Evolutionary conservation across 2,888 invertebrate species (phyloP), one percentile per base, ranked within the genome.

Genomic region (Vannuccia rotundouncinata): DNA sequence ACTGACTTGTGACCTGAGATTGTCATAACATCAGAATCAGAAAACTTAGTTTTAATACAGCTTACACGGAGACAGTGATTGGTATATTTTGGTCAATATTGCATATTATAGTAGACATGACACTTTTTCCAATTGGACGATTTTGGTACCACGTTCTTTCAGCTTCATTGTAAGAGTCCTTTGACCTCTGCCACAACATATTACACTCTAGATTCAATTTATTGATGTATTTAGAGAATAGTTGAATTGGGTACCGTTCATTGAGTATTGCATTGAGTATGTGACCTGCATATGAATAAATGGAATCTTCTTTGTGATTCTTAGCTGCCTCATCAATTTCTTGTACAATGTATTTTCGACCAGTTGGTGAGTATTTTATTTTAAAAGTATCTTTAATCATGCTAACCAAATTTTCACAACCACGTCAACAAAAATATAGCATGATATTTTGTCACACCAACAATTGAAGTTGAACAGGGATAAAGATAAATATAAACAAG

Each of bases 351-450:
- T 66, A 66, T 66, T 5, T 66, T 66, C 25, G 5, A 22, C 66
- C 10, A 13, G 66, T 66, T 66, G 66, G 25, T n/a, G 66, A 66
- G 25, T 5, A 66, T 66, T 66, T 66, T 5, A 66, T 66, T 66
- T 66, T 66, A 22, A 66, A 66, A 22, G 66, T 66, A 2, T 66
- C 17, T 66, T 5, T 66, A 2, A 27, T 66, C 66, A 66, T 66
- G 66, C 22, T 66, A 22, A 66, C 66, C 25, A 66, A 66, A 66
- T 66, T 66, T 66, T 66, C 66, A 22, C 25, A 66, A 66, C 66
- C 66, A 66, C 25, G 66, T 66, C 66, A 27, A 66, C 66, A 66
- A 22, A 66, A 66, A 66, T 66, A 66, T n/a, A 66, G 66, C 66
- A 66, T 66, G 25, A 66, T 66, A 22, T 66, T 66, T 17, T 13